phyloP scores from a whole-genome alignment of 2,888 invertebrate genomes.

The Salpingus planirostris region DNA sequence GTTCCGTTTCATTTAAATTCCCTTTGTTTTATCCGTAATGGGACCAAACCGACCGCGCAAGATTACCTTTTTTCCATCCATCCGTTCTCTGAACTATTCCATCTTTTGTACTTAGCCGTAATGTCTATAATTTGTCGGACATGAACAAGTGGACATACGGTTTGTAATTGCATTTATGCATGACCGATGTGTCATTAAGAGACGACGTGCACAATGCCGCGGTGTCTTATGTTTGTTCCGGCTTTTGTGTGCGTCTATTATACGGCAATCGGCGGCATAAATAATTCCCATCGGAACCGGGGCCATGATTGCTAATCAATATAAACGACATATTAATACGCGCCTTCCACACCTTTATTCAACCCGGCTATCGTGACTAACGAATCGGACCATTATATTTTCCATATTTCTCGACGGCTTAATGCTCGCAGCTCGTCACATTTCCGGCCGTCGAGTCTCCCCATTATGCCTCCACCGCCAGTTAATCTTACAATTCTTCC shows the following conservation, averaged over 20 bases:
- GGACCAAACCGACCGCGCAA: not conserved
- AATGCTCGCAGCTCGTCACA: too few species aligned
- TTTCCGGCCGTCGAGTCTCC: too few species aligned
- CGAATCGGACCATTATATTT: too few species aligned
- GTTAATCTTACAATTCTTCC: too few species aligned
- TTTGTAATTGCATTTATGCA: slow-evolving; percentile 23
- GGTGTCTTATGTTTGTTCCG: slow-evolving; percentile 20
- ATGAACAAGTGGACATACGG: too few species aligned
- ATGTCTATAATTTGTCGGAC: too few species aligned
- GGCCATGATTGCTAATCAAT: slow-evolving; percentile 40
- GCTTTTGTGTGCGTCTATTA: slow-evolving; percentile 19
- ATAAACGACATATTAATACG: slow-evolving; percentile 40
- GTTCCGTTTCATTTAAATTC: slow-evolving; percentile 7
- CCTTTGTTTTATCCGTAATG: slow-evolving; percentile 5
- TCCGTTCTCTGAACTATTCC: too few species aligned
- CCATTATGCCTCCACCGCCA: too few species aligned
- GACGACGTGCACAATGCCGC: too few species aligned
- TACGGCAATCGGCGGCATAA: slow-evolving; percentile 26
- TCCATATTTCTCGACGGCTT: too few species aligned
- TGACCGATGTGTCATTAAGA: slow-evolving; percentile 22
- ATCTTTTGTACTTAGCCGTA: too few species aligned
- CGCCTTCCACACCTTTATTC: slow-evolving; percentile 36
- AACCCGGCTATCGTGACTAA: too few species aligned
- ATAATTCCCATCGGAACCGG: slow-evolving; percentile 22
- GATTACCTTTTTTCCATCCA: not conserved